phyloP scores from a whole-genome alignment of 2,113 vertebrate genomes.

The Chaetops frenatus region DNA sequence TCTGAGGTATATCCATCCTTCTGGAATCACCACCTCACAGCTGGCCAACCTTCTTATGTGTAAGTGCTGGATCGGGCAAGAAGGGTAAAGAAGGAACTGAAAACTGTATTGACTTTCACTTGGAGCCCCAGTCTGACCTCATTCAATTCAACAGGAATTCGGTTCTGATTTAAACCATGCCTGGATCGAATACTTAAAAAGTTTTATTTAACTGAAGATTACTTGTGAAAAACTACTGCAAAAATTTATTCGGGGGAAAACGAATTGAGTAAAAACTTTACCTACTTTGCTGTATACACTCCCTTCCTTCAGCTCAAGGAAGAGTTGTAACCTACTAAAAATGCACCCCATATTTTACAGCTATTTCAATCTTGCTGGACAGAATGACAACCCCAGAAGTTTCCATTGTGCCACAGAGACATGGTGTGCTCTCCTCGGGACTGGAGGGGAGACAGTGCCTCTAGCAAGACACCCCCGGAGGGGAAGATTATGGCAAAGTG shows the following conservation, averaged over 20 bases:
- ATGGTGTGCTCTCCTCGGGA: not conserved
- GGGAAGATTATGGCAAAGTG: not conserved
- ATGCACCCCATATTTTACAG: not conserved
- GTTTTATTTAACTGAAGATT: not conserved
- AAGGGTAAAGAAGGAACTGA: not conserved
- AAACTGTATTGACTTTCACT: not conserved
- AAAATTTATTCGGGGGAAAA: accelerated
- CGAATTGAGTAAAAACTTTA: not conserved
- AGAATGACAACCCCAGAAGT: not conserved
- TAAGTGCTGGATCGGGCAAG: not conserved
- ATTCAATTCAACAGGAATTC: not conserved
- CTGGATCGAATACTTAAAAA: not conserved
- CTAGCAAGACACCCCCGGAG: not conserved
- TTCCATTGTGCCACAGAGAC: not conserved
- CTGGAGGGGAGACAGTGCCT: not conserved
- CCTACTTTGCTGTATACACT: not conserved
- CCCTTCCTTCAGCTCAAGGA: not conserved
- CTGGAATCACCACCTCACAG: conserved; percentile 13
- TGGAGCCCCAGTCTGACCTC: not conserved
- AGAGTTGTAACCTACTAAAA: not conserved
- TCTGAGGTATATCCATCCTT: not conserved
- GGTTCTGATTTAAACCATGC: not conserved
- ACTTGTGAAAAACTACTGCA: not conserved
- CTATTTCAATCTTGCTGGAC: not conserved
- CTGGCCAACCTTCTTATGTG: not conserved